Conservation (phyloP, 2,113 vertebrate species). For the Mirounga angustirostris region DNA sequence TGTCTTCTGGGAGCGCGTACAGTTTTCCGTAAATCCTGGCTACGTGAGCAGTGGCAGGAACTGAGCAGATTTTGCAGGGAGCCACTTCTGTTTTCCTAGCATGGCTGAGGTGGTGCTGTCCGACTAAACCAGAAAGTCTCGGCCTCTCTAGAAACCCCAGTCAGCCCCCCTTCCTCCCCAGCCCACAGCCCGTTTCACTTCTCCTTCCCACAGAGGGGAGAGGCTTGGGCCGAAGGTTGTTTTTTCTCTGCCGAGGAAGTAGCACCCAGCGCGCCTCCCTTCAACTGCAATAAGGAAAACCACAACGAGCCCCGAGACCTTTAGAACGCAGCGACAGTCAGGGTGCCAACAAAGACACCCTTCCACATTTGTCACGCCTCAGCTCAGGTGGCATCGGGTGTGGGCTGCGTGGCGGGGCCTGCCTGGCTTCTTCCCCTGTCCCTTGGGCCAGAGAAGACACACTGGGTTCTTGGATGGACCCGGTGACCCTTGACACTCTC, state of each 20-base stretch:
- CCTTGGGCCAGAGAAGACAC: not conserved
- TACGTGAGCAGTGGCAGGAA: not conserved
- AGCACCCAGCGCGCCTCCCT: not conserved
- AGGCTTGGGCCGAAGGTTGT: not conserved
- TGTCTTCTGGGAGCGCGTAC: rapidly evolving
- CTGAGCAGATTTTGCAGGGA: not conserved
- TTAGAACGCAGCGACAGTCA: not conserved
- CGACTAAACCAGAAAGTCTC: not conserved
- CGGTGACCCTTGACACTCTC: not conserved
- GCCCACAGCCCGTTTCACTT: not conserved
- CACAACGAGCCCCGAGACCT: not conserved
- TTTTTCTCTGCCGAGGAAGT: conserved; percentile 50
- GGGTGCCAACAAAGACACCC: not conserved
- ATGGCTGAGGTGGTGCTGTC: rapidly evolving
- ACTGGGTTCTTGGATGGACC: not conserved
- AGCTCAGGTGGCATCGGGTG: not conserved
- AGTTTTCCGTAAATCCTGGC: not conserved
- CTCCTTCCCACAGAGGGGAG: not conserved
- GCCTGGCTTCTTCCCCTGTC: not conserved
- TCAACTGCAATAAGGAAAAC: not conserved
- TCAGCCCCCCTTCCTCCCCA: not conserved
- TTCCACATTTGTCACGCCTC: not conserved
- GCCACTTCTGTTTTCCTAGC: not conserved
- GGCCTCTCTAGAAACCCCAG: not conserved
- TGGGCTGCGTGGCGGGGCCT: not conserved